Percentiles rank a stretch among this genome's conserved stretches.
phyloP scores from a whole-genome alignment of 2,113 vertebrate species.

The Accipiter cooperii region DNA sequence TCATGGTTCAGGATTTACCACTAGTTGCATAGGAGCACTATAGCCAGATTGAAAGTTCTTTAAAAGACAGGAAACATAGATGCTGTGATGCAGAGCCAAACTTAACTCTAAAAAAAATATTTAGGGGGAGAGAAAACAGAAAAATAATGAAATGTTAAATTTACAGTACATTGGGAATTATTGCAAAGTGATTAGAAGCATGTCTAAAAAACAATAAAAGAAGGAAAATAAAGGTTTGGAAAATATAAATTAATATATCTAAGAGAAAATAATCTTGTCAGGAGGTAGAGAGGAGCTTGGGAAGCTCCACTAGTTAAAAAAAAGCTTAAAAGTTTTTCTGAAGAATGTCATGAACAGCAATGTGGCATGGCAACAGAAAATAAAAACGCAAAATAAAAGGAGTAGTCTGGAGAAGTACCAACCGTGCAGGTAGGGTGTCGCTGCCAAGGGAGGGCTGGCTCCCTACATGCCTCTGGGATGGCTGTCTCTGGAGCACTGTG shows the following conservation, averaged over 20 bases:
- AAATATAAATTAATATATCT: neutral
- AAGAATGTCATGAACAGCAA: neutral
- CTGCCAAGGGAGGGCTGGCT: neutral
- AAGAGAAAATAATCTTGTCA: neutral
- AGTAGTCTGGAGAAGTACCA: neutral
- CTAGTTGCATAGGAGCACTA: neutral
- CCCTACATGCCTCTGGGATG: rapidly evolving
- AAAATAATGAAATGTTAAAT: neutral
- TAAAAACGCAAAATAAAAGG: neutral
- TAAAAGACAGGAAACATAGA: neutral
- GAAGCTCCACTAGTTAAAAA: neutral
- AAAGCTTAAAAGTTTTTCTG: neutral
- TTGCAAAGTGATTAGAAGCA: neutral
- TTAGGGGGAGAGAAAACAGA: neutral
- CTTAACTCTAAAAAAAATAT: neutral
- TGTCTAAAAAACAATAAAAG: neutral
- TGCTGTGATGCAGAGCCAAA: neutral
- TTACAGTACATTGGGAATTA: neutral
- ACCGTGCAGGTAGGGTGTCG: neutral
- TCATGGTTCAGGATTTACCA: neutral
- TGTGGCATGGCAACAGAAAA: neutral
- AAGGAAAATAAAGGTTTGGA: neutral
- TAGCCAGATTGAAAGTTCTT: neutral
- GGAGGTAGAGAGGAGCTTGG: neutral
- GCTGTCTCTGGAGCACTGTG: no score